phyloP scores from a whole-genome alignment of 2,888 invertebrate species.

The Anoplius nigerrimus region DNA sequence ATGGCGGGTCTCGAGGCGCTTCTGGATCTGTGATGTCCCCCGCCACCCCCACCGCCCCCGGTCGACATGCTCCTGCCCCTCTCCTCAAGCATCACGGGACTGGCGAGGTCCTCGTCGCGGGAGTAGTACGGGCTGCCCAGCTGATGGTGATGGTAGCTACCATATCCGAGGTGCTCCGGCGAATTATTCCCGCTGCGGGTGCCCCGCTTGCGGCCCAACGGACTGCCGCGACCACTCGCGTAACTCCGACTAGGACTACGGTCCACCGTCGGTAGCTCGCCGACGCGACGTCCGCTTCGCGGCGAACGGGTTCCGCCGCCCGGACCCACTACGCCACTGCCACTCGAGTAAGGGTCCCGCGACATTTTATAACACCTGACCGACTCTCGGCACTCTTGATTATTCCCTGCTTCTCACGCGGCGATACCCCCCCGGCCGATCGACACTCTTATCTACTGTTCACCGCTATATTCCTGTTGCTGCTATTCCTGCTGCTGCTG shows the following conservation, averaged over 20 bases:
- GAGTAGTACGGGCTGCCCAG: slow-evolving; percentile 76
- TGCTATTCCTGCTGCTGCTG: too few species aligned
- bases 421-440: too few species aligned
- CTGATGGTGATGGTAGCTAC: slow-evolving; percentile 72
- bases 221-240: slow-evolving; percentile 80
- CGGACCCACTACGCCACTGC: slow-evolving; percentile 81
- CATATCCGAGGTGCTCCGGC: slow-evolving; percentile 77
- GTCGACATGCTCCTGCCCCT: slow-evolving; percentile 78
- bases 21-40: slow-evolving; percentile 86
- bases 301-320: slow-evolving; percentile 79
- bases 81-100: slow-evolving; percentile 90
- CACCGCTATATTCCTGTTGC: too few species aligned
- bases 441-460: too few species aligned
- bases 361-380: too few species aligned
- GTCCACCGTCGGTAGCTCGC: slow-evolving; percentile 90
- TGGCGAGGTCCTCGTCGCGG: slow-evolving; percentile 87
- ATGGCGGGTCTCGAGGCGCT: slow-evolving; percentile 86
- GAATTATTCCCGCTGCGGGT: slow-evolving; percentile 79
- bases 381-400: too few species aligned
- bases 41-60: slow-evolving; percentile 80
- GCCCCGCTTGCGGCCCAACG: slow-evolving; percentile 77
- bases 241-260: slow-evolving; percentile 91
- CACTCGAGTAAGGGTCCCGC: slow-evolving; percentile 78
- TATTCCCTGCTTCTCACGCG: too few species aligned
- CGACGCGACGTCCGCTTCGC: slow-evolving; percentile 80